Evolutionary conservation across 1,140 invertebrate genomes (phyloP), one percentile per base, ranked within the genome.

Genomic region (Pantala flavescens): DNA sequence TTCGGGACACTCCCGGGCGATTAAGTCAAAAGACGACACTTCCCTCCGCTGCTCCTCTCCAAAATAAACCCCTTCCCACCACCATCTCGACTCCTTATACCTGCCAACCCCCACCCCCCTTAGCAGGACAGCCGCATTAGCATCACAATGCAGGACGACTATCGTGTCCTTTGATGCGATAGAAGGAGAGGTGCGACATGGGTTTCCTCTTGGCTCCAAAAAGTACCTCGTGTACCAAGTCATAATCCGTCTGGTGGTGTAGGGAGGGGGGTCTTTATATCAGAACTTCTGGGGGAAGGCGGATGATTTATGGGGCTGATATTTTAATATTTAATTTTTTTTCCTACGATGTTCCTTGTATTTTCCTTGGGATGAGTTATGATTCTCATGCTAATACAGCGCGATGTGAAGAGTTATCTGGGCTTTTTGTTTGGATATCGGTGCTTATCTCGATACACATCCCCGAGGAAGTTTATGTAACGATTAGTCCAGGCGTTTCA

Each of bases 1-100:
- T 21, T 63, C 49, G 49, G n/a, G 49, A 63, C 49, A 63, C 49
- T 63, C 49, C 49, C 49, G 49, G 49, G n/a, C 49, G 49, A 63
- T 63, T 63, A 63, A 63, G 49, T 63, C 49, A 21, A 63, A 36
- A 63, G 49, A 21, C 49, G 49, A 63, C 49, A 63, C 49, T 21
- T 5, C 49, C 49, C 16, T 21, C 49, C 49, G 5, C 3, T 7
- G n/a, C 49, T 21, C 49, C n/a, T 63, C 49, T 16, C 16, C 1
- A 63, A 63, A 63, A 63, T 63, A 63, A 19, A 63, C 49, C n/a
- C 49, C 49, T 7, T 63, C 49, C 12, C 49, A 3, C 49, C 12
- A 7, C 49, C 49, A 63, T 63, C 49, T 63, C 28, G 3, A 36
- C 28, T 36, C 49, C 12, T 63, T 63, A 63, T 63, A 63, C 49